phyloP scores from a whole-genome alignment of 2,113 vertebrate species.

The Gadus chalcogrammus region DNA sequence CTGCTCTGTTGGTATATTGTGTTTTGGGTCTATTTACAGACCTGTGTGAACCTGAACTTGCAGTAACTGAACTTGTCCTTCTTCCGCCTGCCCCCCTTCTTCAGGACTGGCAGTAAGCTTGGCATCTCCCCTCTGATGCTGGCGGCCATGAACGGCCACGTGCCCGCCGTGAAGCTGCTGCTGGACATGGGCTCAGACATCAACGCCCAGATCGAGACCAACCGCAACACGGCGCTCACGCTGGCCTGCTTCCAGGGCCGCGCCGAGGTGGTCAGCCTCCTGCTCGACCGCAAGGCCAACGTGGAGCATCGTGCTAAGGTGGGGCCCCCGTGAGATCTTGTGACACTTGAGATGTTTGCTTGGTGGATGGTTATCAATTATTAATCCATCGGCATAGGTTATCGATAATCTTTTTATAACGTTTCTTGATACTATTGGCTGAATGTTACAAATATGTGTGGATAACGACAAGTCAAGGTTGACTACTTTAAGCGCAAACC shows the following conservation, averaged over 20 bases:
- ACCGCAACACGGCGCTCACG: constrained; percentile 96
- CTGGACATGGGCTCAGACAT: constrained; percentile 99
- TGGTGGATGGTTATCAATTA: too few relatives aligned
- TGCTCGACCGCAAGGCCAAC: constrained; percentile 96
- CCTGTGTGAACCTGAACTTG: neutral
- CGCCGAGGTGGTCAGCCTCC: constrained; percentile 95
- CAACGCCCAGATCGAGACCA: constrained; percentile 98
- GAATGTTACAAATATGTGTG: too few relatives aligned
- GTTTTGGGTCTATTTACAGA: neutral
- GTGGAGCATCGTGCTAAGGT: constrained; percentile 98
- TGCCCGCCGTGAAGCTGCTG: constrained; percentile 93
- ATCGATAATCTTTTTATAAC: too few relatives aligned
- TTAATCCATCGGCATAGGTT: too few relatives aligned
- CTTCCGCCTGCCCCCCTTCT: constrained; percentile 1
- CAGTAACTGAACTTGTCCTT: neutral
- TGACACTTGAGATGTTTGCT: too few relatives aligned
- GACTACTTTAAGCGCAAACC: too few relatives aligned
- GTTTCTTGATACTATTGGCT: too few relatives aligned
- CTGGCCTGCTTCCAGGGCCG: constrained; percentile 97
- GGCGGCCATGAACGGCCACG: constrained; percentile 98
- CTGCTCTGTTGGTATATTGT: neutral
- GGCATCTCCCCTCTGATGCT: constrained; percentile 98
- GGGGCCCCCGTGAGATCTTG: neutral
- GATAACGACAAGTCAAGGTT: too few relatives aligned
- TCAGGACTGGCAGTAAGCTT: constrained; percentile 96